phyloP scores from a whole-genome alignment of 2,113 vertebrate genomes.

The Grus americana region DNA sequence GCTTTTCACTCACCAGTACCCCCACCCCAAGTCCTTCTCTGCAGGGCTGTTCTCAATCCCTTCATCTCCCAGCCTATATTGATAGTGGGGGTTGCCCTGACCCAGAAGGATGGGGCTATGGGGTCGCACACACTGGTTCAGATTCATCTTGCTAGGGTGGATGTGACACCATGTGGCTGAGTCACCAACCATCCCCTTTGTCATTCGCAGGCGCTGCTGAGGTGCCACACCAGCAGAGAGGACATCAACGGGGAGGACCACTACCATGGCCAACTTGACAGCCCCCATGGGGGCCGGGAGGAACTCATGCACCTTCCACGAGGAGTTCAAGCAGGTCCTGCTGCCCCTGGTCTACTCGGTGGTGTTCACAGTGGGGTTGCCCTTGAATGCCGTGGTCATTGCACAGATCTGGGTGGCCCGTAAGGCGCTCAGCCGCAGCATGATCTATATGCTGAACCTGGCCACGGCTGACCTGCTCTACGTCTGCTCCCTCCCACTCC shows the following conservation, averaged over 20 bases:
- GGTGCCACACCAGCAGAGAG: background rate
- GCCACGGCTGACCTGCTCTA: constrained; percentile 91
- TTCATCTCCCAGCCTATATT: background rate
- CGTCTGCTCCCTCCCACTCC: constrained; percentile 90
- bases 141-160: too few relatives aligned
- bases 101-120: background rate
- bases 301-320: constrained; percentile 85
- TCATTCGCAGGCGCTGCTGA: background rate
- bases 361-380: constrained; percentile 86
- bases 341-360: constrained; percentile 86
- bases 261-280: constrained; percentile 29
- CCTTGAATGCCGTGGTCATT: constrained; percentile 86
- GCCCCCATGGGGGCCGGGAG: rapidly evolving
- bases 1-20: background rate
- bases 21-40: background rate
- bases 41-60: background rate
- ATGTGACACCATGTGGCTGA: rapidly evolving
- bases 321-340: constrained; percentile 90
- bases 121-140: rapidly evolving
- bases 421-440: constrained; percentile 79
- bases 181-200: background rate
- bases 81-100: rapidly evolving
- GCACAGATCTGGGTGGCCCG: constrained; percentile 83
- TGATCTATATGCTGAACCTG: constrained; percentile 93
- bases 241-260: rapidly evolving